These are phyloP conservation scores for Apis mellifera DNA, from an alignment of 1,140 invertebrate species.

Conservation along the genomic window DNA sequence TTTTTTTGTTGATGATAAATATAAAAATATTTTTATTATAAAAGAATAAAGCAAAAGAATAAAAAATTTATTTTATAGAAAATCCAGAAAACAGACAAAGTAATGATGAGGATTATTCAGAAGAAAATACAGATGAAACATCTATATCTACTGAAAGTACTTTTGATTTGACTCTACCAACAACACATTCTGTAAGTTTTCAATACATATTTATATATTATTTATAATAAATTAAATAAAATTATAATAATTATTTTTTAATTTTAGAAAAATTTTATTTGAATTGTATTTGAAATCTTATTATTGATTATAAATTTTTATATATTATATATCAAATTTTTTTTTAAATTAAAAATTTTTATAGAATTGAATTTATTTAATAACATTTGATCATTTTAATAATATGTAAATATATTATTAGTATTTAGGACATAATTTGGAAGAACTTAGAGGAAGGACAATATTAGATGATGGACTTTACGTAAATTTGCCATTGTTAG, in stretches of 20 bases:
- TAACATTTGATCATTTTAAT: conserved; percentile 4
- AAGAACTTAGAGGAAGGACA: conserved; percentile 84
- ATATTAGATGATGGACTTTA: conserved; percentile 82
- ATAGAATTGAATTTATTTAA: too few species aligned
- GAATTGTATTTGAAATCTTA: not conserved
- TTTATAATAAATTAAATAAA: conserved; percentile 26
- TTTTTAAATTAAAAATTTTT: too few species aligned
- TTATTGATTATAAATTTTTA: not conserved
- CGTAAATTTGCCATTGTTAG: conserved; percentile 83
- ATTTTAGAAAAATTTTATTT: not conserved
- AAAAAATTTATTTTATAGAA: not conserved
- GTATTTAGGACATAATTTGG: conserved; percentile 85
- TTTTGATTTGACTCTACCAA: conserved; percentile 81
- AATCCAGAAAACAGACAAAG: not conserved
- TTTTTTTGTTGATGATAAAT: not conserved
- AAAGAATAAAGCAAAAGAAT: not conserved
- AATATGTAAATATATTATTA: conserved; percentile 62
- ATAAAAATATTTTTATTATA: too few species aligned
- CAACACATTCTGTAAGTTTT: conserved; percentile 81
- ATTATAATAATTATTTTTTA: not conserved
- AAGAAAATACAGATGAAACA: conserved; percentile 43
- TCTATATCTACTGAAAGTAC: conserved; percentile 57
- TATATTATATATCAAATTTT: not conserved
- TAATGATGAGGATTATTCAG: not conserved
- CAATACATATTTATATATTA: conserved; percentile 55